Evolutionary conservation across 1,140 invertebrate species (phyloP).

Genomic region (Phortica variegata): DNA sequence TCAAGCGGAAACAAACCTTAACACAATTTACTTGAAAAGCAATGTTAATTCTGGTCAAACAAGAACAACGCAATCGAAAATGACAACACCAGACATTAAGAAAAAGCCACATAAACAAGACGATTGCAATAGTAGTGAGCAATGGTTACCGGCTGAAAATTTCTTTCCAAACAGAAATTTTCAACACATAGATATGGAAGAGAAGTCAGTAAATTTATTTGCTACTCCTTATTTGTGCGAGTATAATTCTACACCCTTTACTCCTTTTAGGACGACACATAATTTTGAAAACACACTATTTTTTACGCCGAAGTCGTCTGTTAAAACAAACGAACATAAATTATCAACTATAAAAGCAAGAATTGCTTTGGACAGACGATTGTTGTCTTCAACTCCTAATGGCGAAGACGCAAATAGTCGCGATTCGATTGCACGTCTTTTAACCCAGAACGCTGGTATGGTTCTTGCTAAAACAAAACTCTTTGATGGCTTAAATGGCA

Average conservation of each 20-base stretch:
- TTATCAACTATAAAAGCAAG: too few species aligned
- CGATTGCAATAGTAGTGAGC: slow-evolving; percentile 4
- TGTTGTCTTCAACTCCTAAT: slow-evolving; percentile 17
- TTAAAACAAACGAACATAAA: too few species aligned
- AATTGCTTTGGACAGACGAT: not conserved
- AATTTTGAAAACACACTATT: too few species aligned
- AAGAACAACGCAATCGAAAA: slow-evolving; percentile 12
- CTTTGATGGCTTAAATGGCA: slow-evolving; percentile 60
- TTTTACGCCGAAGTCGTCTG: too few species aligned
- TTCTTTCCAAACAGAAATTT: slow-evolving; percentile 8
- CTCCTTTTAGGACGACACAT: too few species aligned
- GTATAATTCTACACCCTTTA: not conserved
- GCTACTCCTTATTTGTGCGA: not conserved
- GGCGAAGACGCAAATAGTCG: slow-evolving; percentile 57
- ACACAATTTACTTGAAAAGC: not conserved
- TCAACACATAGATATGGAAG: slow-evolving; percentile 8
- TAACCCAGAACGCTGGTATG: slow-evolving; percentile 69
- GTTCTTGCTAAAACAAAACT: slow-evolving; percentile 67
- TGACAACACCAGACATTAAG: too few species aligned
- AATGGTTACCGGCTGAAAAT: slow-evolving; percentile 7
- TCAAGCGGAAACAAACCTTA: too few species aligned
- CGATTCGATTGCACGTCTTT: slow-evolving; percentile 64
- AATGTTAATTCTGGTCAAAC: slow-evolving; percentile 35
- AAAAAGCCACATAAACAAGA: not conserved
- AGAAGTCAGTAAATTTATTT: slow-evolving; percentile 12